Conservation (phyloP, 1,140 invertebrate genomes). For the Cydia splendana region DNA sequence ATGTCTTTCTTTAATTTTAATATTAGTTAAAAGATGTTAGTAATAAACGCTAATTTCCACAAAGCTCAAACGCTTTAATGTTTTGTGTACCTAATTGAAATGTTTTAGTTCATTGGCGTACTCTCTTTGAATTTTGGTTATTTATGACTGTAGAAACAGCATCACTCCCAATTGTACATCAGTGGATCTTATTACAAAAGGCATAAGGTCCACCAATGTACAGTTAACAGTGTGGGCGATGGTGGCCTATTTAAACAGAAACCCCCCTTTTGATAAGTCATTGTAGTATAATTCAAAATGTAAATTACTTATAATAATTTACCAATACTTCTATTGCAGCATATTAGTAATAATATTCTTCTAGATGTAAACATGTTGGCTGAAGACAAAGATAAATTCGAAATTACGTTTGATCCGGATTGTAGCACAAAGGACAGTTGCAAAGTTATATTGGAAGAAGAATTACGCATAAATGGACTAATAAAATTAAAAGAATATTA, state of each 20-base stretch:
- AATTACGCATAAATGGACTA: slow-evolving; percentile 82
- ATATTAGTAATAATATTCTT: slow-evolving; percentile 14
- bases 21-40: background rate
- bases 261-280: background rate
- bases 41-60: too few species aligned
- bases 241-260: background rate
- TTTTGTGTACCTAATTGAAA: background rate
- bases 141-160: too few species aligned
- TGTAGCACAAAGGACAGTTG: slow-evolving; percentile 63
- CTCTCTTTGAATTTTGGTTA: too few species aligned
- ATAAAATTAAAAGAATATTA: slow-evolving; percentile 87
- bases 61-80: too few species aligned
- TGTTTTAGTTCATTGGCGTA: background rate
- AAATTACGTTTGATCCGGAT: slow-evolving; percentile 82
- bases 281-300: background rate
- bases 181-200: too few species aligned
- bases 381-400: slow-evolving; percentile 52
- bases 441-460: slow-evolving; percentile 78
- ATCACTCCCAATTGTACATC: too few species aligned
- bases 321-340: background rate
- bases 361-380: background rate
- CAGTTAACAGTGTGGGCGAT: too few species aligned
- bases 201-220: too few species aligned
- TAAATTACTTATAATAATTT: background rate
- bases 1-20: background rate